phyloP scores from a whole-genome alignment of 1,140 invertebrate genomes.

The Drosophila subpulchrella region DNA sequence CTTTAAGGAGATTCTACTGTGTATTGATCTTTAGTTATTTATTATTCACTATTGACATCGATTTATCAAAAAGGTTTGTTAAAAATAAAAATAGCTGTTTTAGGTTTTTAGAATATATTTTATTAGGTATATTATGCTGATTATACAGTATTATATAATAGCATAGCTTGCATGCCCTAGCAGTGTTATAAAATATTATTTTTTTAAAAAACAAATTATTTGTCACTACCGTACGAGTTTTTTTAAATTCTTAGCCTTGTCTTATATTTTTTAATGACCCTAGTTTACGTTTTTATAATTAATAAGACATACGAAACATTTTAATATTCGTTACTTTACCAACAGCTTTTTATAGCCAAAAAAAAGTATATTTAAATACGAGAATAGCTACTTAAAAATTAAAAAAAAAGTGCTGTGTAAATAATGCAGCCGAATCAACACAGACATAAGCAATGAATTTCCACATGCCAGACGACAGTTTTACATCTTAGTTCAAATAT shows the following conservation, averaged over 20 bases:
- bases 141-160: neutral
- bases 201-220: too few species aligned
- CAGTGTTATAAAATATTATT: neutral
- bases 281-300: too few species aligned
- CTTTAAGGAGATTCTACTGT: neutral
- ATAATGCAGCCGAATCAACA: neutral
- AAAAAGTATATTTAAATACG: neutral
- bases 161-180: too few species aligned
- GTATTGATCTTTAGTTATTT: neutral
- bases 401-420: neutral
- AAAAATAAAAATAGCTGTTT: too few species aligned
- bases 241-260: too few species aligned
- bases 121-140: too few species aligned
- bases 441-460: neutral
- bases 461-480: constrained; percentile 1
- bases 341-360: too few species aligned
- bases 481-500: neutral
- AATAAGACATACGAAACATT: neutral
- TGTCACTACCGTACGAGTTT: too few species aligned
- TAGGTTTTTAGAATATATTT: too few species aligned
- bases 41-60: too few species aligned
- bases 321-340: neutral
- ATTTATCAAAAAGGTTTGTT: too few species aligned
- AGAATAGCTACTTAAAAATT: neutral
- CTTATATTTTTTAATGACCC: too few species aligned